phyloP scores from a whole-genome alignment of 2,888 invertebrate species.

The Eristalinus aeneus region DNA sequence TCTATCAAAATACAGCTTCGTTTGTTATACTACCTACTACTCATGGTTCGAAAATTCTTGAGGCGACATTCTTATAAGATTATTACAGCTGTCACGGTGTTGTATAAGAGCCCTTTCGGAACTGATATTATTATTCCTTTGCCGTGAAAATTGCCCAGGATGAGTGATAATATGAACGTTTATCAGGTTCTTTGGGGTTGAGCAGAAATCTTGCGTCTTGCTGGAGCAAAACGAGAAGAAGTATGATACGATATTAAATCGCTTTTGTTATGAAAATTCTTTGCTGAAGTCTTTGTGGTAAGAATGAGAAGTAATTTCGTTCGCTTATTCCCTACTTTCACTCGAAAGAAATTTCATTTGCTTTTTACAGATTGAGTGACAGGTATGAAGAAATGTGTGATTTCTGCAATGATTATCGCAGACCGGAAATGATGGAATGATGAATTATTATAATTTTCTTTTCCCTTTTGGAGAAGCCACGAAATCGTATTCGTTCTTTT shows the following conservation, averaged over 20 bases:
- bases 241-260: conserved; percentile 11
- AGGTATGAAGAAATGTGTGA: neutral
- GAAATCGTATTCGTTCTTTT: conserved; percentile 33
- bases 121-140: neutral
- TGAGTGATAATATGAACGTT: conserved; percentile 19
- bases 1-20: conserved; percentile 12
- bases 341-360: conserved; percentile 7
- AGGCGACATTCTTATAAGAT: neutral
- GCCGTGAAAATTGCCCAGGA: conserved; percentile 34
- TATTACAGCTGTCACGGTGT: conserved; percentile 23
- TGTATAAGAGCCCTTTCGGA: conserved; percentile 11
- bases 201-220: neutral
- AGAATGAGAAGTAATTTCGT: conserved; percentile 27
- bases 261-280: conserved; percentile 32
- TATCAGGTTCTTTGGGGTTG: conserved; percentile 7
- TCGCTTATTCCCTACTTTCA: conserved; percentile 2
- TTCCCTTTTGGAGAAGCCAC: neutral
- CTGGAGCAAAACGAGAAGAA: neutral
- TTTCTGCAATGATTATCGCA: neutral
- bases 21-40: neutral
- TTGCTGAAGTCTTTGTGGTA: conserved; percentile 2
- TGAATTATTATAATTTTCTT: conserved; percentile 19
- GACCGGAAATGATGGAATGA: neutral
- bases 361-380: conserved; percentile 27
- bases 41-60: neutral